Conservation (phyloP, 2,113 vertebrate species). For the Austrofundulus limnaeus region DNA sequence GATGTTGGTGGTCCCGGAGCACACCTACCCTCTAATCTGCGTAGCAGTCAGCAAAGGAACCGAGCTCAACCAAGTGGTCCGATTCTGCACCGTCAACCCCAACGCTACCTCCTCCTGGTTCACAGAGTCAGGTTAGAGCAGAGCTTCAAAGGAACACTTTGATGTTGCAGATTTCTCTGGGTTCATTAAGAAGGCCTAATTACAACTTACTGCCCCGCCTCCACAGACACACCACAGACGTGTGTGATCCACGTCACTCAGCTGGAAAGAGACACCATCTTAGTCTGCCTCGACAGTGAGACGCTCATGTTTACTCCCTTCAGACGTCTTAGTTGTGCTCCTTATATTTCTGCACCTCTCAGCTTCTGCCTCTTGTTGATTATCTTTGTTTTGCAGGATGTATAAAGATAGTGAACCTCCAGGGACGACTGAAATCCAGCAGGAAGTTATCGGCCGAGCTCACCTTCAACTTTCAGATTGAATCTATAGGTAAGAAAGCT, state of each 20-base stretch:
- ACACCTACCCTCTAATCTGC: slow-evolving; percentile 94
- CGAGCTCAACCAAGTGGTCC: slow-evolving; percentile 94
- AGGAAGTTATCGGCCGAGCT: slow-evolving; percentile 94
- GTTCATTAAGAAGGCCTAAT: background rate
- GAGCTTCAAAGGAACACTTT: too few species aligned
- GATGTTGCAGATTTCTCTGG: too few species aligned
- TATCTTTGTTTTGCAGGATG: slow-evolving; percentile 78
- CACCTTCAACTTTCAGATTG: slow-evolving; percentile 98
- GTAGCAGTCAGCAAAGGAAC: slow-evolving; percentile 93
- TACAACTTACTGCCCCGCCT: slow-evolving; percentile 17
- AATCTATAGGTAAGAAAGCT: slow-evolving; percentile 86
- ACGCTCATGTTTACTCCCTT: slow-evolving; percentile 5
- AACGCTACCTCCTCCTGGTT: slow-evolving; percentile 94
- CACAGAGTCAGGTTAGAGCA: slow-evolving; percentile 88
- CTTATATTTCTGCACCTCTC: background rate
- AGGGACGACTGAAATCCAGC: slow-evolving; percentile 95
- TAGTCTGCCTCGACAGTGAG: slow-evolving; percentile 97
- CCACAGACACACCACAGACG: slow-evolving; percentile 90
- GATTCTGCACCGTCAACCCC: slow-evolving; percentile 96
- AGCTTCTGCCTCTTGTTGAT: background rate
- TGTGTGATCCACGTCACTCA: slow-evolving; percentile 96
- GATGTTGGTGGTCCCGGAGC: slow-evolving; percentile 96
- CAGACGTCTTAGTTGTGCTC: background rate
- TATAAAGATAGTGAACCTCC: slow-evolving; percentile 98
- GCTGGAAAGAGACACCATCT: slow-evolving; percentile 95